Percentiles rank a stretch among this genome's conserved stretches.
phyloP scores from a whole-genome alignment of 2,113 vertebrate genomes.

The Machaerirhynchus nigripectus region DNA sequence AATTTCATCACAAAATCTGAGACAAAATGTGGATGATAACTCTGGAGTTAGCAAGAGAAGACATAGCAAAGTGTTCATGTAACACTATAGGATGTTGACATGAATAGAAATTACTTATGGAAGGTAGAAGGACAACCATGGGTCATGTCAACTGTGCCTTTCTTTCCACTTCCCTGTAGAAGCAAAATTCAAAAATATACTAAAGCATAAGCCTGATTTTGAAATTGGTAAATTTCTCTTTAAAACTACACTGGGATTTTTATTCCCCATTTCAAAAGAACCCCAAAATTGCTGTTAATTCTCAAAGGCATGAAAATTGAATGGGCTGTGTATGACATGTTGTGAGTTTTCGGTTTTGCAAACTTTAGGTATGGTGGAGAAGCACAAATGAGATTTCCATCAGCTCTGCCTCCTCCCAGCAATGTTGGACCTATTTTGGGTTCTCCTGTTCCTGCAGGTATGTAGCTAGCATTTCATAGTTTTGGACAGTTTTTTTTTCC shows the following conservation, averaged over 20 bases:
- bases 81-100: background rate
- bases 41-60: background rate
- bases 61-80: rapidly evolving
- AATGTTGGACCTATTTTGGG: slow-evolving; percentile 83
- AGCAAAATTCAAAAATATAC: background rate
- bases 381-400: slow-evolving; percentile 93
- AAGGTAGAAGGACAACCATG: background rate
- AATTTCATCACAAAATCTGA: background rate
- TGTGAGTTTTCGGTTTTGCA: background rate
- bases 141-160: background rate
- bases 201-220: background rate
- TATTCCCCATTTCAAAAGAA: background rate
- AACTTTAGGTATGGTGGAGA: slow-evolving; percentile 90
- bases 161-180: background rate
- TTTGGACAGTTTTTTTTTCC: background rate
- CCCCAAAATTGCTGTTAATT: background rate
- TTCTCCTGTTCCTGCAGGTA: slow-evolving; percentile 80
- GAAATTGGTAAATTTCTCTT: background rate
- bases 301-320: background rate
- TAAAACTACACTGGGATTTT: background rate
- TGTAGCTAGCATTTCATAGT: slow-evolving; percentile 5
- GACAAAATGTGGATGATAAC: background rate
- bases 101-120: background rate
- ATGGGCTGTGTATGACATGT: background rate
- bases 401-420: slow-evolving; percentile 79